Percentiles rank a stretch among this genome's conserved stretches.
Conservation (phyloP, 2,797 vertebrate species). For the Threskiornis aethiopicus region DNA sequence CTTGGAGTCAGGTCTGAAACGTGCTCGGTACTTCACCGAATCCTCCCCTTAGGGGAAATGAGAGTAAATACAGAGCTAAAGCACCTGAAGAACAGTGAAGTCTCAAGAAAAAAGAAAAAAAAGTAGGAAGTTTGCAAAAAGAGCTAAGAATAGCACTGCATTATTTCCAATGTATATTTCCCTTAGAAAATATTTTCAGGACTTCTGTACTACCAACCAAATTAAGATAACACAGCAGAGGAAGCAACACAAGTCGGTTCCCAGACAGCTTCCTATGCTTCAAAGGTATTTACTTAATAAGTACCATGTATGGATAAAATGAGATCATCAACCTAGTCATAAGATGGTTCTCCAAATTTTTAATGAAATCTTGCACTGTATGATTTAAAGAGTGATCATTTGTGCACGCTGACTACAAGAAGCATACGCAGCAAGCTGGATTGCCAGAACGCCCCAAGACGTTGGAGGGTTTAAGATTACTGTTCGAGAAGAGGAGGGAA, state of each 20-base stretch:
- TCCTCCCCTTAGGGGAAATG: not conserved
- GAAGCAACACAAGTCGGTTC: not conserved
- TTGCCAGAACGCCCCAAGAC: not conserved
- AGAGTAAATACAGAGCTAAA: not conserved
- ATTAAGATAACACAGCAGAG: conserved; percentile 37
- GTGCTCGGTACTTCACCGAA: not conserved
- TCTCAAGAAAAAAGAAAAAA: not conserved
- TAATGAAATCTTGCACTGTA: conserved; percentile 28
- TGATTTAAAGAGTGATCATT: not conserved
- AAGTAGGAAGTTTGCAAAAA: not conserved
- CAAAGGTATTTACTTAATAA: conserved; percentile 56
- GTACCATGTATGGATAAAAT: conserved; percentile 45
- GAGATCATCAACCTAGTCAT: conserved; percentile 50
- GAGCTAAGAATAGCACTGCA: conserved; percentile 2
- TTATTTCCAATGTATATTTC: conserved; percentile 15
- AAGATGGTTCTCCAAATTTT: conserved; percentile 25
- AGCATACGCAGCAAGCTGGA: not conserved
- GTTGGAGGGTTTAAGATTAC: not conserved
- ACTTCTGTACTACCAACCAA: conserved; percentile 24
- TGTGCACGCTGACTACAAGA: not conserved
- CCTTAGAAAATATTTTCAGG: not conserved
- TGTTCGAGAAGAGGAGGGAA: not conserved
- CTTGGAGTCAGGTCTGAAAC: not conserved
- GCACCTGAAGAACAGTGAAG: not conserved
- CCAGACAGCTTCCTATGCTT: conserved; percentile 20